Evolutionary conservation across 2,113 vertebrate genomes (phyloP).

Genomic region (Coryphaenoides rupestris): DNA sequence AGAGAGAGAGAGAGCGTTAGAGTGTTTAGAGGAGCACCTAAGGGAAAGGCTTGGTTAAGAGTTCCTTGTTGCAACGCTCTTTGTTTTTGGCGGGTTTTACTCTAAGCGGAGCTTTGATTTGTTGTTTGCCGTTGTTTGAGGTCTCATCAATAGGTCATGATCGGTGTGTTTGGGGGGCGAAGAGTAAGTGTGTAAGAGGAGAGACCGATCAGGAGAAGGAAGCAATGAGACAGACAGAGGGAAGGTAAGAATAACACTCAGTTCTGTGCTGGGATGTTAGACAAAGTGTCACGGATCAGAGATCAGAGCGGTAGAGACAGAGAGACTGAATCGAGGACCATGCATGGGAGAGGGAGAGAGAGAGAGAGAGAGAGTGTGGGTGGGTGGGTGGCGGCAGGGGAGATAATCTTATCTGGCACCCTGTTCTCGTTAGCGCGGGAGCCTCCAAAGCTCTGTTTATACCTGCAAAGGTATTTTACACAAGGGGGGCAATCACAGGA

Average conservation of each 20-base stretch:
- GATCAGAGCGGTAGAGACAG: no score
- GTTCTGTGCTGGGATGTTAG: no score
- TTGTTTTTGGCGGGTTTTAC: background rate
- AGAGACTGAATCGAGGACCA: background rate
- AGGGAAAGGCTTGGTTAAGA: no score
- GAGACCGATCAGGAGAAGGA: background rate
- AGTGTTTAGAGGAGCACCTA: background rate
- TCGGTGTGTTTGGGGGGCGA: background rate
- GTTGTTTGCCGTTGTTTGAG: background rate
- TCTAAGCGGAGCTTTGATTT: background rate
- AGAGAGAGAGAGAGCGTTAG: background rate
- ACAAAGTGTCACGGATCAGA: background rate
- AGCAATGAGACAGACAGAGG: conserved; percentile 3
- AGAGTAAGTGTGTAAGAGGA: background rate
- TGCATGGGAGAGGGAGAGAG: background rate
- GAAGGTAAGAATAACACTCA: background rate
- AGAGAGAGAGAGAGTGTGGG: conserved; percentile 10
- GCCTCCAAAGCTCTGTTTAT: conserved; percentile 39
- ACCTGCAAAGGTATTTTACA: conserved; percentile 24
- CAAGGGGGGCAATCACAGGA: conserved; percentile 17
- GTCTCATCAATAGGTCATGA: background rate
- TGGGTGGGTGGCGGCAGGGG: background rate
- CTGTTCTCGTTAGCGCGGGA: conserved; percentile 35
- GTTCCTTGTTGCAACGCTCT: background rate
- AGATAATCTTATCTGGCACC: conserved; percentile 22